These are phyloP conservation scores for Scomber scombrus DNA, from an alignment of 2,113 vertebrate genomes.

Conservation along the genomic window DNA sequence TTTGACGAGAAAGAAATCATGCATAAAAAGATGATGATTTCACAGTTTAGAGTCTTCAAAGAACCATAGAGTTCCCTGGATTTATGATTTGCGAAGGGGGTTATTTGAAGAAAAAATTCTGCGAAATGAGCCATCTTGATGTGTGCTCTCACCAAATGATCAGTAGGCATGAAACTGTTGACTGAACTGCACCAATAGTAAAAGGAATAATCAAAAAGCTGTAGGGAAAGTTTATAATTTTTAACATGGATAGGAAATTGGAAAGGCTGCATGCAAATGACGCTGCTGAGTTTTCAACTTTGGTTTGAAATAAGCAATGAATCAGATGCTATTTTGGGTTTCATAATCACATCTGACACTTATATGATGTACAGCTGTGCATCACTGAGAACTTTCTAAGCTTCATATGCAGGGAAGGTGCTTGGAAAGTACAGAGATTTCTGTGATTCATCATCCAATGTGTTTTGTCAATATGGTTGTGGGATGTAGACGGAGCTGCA, in stretches of 20 bases:
- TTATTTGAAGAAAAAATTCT: conserved; percentile 29
- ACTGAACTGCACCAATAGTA: conserved; percentile 3
- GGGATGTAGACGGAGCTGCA: neutral
- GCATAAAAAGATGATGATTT: conserved; percentile 59
- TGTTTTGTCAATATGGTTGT: neutral
- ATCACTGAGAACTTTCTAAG: neutral
- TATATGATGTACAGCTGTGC: neutral
- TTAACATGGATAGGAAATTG: neutral
- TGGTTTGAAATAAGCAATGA: neutral
- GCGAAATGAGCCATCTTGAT: conserved; percentile 33
- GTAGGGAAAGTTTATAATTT: conserved; percentile 12
- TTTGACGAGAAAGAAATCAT: conserved; percentile 13
- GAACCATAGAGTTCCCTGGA: conserved; percentile 9
- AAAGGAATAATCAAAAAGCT: conserved; percentile 5
- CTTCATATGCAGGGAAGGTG: no score
- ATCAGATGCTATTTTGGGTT: neutral
- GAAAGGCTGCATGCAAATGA: neutral
- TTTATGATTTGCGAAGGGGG: conserved; percentile 33
- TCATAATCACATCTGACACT: neutral
- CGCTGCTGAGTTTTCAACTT: neutral
- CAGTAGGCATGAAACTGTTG: conserved; percentile 19
- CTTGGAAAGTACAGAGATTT: no score
- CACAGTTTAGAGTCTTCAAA: conserved; percentile 58
- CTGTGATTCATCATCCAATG: neutral
- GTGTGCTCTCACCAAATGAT: conserved; percentile 26